A percentile compares a stretch with the other conserved stretches of the same genome.
These are phyloP conservation scores for Gymnopithys bicolor DNA, from an alignment of 2,797 vertebrate species.

Conservation along the genomic window DNA sequence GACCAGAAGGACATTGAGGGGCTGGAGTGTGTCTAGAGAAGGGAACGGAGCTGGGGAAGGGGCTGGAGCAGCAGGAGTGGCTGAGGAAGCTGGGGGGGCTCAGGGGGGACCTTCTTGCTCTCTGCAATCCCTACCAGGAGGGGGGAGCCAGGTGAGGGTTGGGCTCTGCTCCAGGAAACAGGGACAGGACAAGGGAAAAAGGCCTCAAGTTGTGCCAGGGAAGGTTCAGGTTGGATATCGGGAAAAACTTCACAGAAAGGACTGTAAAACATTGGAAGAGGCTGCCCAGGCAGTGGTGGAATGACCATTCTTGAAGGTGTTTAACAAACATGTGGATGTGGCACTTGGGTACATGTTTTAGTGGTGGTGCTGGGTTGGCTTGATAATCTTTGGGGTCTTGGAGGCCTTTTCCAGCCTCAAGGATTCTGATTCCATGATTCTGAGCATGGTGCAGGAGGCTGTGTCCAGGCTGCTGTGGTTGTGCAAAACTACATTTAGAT, in stretches of 20 bases:
- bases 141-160: fast-evolving
- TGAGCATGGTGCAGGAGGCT: fast-evolving
- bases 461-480: background rate
- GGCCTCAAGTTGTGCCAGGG: fast-evolving
- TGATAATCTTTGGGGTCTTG: background rate
- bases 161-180: background rate
- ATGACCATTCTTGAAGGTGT: background rate
- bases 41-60: background rate
- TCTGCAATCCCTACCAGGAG: background rate
- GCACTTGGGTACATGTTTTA: fast-evolving
- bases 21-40: fast-evolving
- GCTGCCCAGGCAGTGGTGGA: background rate
- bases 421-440: background rate
- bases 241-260: background rate
- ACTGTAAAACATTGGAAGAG: background rate
- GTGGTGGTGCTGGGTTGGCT: background rate
- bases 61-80: fast-evolving
- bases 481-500: background rate
- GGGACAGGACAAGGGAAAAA: background rate
- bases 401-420: background rate
- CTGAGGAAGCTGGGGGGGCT: background rate
- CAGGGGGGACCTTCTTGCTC: background rate
- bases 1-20: background rate
- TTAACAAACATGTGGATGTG: background rate
- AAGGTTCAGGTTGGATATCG: fast-evolving